Base-by-base conservation (phyloP, 2,113 vertebrate species). In the Psammodynastes pulverulentus region DNA sequence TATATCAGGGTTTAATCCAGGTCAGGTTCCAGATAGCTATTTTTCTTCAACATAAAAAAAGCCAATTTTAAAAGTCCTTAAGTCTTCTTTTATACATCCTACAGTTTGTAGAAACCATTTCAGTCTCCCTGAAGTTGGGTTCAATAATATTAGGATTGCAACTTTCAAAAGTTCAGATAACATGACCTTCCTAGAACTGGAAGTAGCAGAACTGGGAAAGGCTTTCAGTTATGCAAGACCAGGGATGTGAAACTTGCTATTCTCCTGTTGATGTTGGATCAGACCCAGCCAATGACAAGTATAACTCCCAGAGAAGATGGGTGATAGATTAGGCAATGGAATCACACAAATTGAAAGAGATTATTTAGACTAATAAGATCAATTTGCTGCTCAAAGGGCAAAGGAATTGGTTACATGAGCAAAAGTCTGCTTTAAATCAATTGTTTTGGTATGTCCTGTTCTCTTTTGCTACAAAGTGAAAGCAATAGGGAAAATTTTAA, bases 401-500 rank as follows among this genome's bases (percentile, higher is more conserved):
- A 67, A 45, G 4, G 7, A 46, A 3, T 12, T 21, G 21, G 51
- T 43, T 56, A 46, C 10, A 19, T 54, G 19, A 48, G 34, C 43
- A 89, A 49, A 85, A 29, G 72, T 26, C 7, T 48, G 29, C 13
- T 84, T n/a, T 48, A 5, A 85, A 29, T 86, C 9, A 86, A 21
- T 5, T 24, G 85, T 15, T 13, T 84, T 89, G 23, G 46, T n/a
- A 46, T 39, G 21, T 56, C 51, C 86, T 86, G 85, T 93, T 95
- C 93, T 93, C 45, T 58, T 86, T 88, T 90, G 29, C 88, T 53
- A 51, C 88, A 88, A 51, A 95, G 52, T 90, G 87, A 93, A 94
- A 0, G 54, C 88, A 94, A 93, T 34, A 84, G 56, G 79, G 94
- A 93, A 72, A 93, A 94, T 88, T 21, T 79, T 93, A 91, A 86